Base-by-base conservation (phyloP, 2,888 invertebrate genomes). In the Campopleginae sp. region DNA sequence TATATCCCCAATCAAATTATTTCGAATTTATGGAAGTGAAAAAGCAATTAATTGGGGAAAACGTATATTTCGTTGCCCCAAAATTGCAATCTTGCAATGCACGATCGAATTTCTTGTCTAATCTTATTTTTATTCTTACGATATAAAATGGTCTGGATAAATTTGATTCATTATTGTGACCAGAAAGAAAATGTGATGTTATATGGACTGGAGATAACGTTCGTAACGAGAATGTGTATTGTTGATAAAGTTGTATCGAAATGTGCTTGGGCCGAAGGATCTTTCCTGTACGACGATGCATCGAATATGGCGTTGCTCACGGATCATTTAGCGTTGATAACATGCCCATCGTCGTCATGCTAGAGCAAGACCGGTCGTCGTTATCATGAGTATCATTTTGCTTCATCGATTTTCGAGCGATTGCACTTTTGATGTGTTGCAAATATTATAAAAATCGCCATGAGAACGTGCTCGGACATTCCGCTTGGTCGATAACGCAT, bases 241-340 rank as follows among this genome's bases (percentile, higher is more conserved):
- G 66, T 77, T 65, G 66, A 38, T 38, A 38, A 63, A 10, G 44
- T 61, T 66, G n/a, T 12, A n/a, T 38, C 42, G 68, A 58, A 42
- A 31, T 33, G 58, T 58, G 14, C 10, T 17, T 68, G 33, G 44
- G 27, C 58, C 58, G 54, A 70, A 58, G 54, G 58, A 78, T 66
- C 31, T 54, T 58, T 76, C 8, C 58, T 46, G 38, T 77, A 71
- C 70, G 27, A 71, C 70, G 27, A 31, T 42, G 51, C 38, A 27
- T 66, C 81, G 54, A 42, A 42, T 58, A 81, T 51, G 51, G 76
- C 48, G 70, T 77, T 76, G 70, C 71, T 77, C 42, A 82, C 77
- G 82, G 77, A 71, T 70, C 82, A 77, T 82, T 82, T 82, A 51
- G 33, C 63, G 46, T 2, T 42, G 51, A 80, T 80, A 71, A 80